Evolutionary conservation across 1,140 invertebrate species (phyloP).

Genomic region (Euglossa dilemma): DNA sequence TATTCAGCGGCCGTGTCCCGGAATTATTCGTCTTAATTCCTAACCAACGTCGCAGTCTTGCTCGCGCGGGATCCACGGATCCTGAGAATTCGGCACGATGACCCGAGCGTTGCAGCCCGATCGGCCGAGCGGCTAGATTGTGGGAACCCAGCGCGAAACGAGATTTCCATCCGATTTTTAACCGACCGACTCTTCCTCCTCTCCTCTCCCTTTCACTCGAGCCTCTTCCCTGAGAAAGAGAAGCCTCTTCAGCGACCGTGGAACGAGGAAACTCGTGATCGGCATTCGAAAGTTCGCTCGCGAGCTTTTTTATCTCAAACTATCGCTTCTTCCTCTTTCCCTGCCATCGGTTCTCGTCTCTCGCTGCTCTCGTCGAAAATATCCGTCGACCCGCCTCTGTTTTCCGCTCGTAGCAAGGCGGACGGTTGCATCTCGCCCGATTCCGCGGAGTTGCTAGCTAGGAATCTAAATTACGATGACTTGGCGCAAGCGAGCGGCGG

Average conservation of each 20-base stretch:
- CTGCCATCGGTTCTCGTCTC: too few species aligned
- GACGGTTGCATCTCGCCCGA: constrained; percentile 14
- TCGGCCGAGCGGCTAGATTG: not conserved
- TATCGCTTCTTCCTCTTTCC: not conserved
- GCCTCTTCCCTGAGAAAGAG: not conserved
- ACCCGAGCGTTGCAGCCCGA: not conserved
- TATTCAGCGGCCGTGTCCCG: constrained; percentile 5
- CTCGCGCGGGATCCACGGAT: not conserved
- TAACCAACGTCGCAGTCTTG: not conserved
- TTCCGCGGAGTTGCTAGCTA: not conserved
- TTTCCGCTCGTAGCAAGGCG: too few species aligned
- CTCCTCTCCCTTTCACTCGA: constrained; percentile 22
- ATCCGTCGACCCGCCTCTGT: too few species aligned
- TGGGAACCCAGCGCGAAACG: not conserved
- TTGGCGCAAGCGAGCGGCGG: constrained; percentile 13
- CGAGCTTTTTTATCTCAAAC: not conserved
- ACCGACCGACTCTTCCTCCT: not conserved
- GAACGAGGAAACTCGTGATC: not conserved
- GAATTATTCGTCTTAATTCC: constrained; percentile 11
- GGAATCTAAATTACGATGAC: constrained; percentile 59
- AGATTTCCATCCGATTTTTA: not conserved
- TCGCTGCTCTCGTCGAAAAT: too few species aligned
- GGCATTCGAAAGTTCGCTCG: not conserved
- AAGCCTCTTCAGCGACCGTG: not conserved
- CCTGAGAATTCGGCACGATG: not conserved